Evolutionary conservation across 2,797 vertebrate genomes (phyloP).

Genomic region (Hypotaenidia philippensis): DNA sequence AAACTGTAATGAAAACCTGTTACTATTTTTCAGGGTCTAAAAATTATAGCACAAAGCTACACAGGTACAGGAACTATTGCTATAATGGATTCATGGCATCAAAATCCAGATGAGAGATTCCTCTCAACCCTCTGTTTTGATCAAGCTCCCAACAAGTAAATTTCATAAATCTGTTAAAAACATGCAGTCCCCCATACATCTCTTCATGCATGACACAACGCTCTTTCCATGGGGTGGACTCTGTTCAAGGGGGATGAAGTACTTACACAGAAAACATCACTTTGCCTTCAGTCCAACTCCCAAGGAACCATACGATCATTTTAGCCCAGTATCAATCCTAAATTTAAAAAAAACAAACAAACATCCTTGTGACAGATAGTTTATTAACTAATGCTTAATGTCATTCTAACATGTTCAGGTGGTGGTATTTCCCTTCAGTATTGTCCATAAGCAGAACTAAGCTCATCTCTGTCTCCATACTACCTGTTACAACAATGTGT

Average conservation of each 20-base stretch:
- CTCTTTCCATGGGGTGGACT: neutral
- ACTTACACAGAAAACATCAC: neutral
- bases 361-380: neutral
- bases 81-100: neutral
- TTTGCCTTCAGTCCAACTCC: neutral
- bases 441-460: neutral
- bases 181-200: neutral
- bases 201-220: neutral
- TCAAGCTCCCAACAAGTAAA: neutral
- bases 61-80: neutral
- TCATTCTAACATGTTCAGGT: neutral
- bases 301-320: neutral
- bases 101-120: neutral
- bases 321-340: neutral
- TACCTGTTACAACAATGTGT: neutral
- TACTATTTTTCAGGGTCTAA: neutral
- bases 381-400: neutral
- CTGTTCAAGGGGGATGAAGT: neutral
- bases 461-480: neutral
- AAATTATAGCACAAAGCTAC: neutral
- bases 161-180: neutral
- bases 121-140: neutral
- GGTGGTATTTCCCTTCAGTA: accelerated
- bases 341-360: neutral
- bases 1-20: neutral